Base-by-base conservation (phyloP, 2,113 vertebrate genomes). In the Indri indri region DNA sequence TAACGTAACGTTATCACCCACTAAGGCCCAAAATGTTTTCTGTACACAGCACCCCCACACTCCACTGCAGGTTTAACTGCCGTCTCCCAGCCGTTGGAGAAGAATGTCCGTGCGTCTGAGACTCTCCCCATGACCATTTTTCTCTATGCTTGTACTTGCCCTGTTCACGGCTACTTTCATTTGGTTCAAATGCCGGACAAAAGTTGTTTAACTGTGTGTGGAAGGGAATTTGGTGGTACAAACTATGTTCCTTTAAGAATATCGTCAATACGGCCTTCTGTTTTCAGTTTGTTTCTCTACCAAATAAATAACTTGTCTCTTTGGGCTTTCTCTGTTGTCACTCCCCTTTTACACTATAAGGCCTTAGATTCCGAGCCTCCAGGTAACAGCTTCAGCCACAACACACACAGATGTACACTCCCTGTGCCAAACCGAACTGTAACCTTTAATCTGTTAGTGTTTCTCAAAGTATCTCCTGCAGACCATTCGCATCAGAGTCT, bases 241-340 rank as follows among this genome's bases (percentile, higher is more conserved):
- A 84, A 66, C 27, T 54, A 16, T 27, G n/a, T 54, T 50, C 34
- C n/a, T 83, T 79, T 74, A 65, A 63, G 37, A 76, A 40, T 22
- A 59, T 8, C 30, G 1, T 10, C 37, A 95, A 63, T 20, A 77
- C 1, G 34, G n/a, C 23, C 70, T 87, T 23, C 22, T 63, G 42
- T 45, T 52, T 95, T 97, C 32, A 87, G 73, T 68, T 76, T 89
- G 27, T 80, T 88, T 89, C 84, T 37, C 34, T 11, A 79, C 8
- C 71, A 88, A 61, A 47, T 87, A 37, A 84, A 32, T 68, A 66
- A 66, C 12, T 50, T 66, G 79, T 79, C 34, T 63, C 37, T 61
- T 70, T 50, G 37, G 27, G 23, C 20, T 83, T 90, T 97, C 27
- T 94, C 50, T 94, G 65, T 73, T 71, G 30, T 84, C 54, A 94